phyloP scores from a whole-genome alignment of 2,113 vertebrate species.

The Ascaphus truei region DNA sequence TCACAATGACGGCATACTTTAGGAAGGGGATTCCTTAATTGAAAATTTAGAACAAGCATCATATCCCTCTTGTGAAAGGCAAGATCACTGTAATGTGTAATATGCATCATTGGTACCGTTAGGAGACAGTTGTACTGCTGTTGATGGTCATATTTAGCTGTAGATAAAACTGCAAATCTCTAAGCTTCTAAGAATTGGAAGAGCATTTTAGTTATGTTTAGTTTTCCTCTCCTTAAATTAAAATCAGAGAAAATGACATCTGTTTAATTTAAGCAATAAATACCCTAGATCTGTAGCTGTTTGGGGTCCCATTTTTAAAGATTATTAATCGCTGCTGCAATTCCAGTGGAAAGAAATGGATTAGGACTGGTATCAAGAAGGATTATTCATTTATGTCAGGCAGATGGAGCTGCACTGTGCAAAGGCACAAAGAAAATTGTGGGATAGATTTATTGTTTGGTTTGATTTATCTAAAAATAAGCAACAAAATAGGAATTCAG shows the following conservation, averaged over 20 bases:
- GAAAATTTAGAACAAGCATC: neutral
- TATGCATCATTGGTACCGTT: conserved; percentile 8
- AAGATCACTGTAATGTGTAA: no score
- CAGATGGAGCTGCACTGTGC: conserved; percentile 53
- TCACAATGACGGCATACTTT: neutral
- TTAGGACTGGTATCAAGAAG: conserved; percentile 47
- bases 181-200: conserved; percentile 39
- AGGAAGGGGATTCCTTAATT: neutral
- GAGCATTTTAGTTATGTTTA: conserved; percentile 47
- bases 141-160: conserved; percentile 13
- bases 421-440: conserved; percentile 44
- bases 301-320: conserved; percentile 47
- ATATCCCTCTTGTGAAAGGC: no score
- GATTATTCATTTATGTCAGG: conserved; percentile 51
- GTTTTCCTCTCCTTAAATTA: conserved; percentile 18
- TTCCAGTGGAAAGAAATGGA: conserved; percentile 58
- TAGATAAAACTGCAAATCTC: conserved; percentile 24
- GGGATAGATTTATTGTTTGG: conserved; percentile 44
- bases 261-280: conserved; percentile 62
- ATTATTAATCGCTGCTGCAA: conserved; percentile 50
- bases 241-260: conserved; percentile 42
- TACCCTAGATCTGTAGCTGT: conserved; percentile 39
- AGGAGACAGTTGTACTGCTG: neutral
- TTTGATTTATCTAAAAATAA: no score
- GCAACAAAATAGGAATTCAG: no score